Evolutionary conservation across 2,797 vertebrate genomes (phyloP), one percentile per base, ranked within the genome.

Genomic region (Microtus obscurus): DNA sequence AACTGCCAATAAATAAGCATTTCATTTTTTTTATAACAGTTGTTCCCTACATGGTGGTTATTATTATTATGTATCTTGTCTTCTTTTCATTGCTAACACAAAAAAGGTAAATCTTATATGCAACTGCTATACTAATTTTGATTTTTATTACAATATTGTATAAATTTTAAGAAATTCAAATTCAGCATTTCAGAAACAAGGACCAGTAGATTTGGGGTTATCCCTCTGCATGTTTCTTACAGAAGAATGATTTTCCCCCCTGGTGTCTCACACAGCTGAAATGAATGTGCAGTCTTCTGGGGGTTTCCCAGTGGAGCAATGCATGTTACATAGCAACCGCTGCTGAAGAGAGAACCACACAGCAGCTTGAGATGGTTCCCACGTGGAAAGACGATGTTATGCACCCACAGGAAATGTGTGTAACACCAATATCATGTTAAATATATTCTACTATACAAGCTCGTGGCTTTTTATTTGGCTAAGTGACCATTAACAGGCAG

Each of bases 291-390:
- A 92, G 25, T 97, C 96, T 98, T 97, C 96, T 82, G 77, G 85
- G 87, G 45, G 43, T 97, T 98, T 97, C 96, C 96, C 96, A 76
- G 4, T 91, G 96, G 97, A 94, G 94, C 73, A 77, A 90, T 88
- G 63, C 4, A 48, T 95, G 97, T 96, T 95, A 95, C 91, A 94
- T 1, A 95, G 96, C 91, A 98, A 97, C 96, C 96, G 97, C 97
- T 98, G 96, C 96, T 95, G 94, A 97, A 5, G 51, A 97, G 90
- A 79, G 92, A 80, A 25, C 61, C 93, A 65, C 80, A 96, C 88
- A 97, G 51, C 83, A 82, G 95, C 92, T 95, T 97, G 19, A 53
- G 87, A 40, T 92, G 97, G 96, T 92, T 81, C 19, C 9, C 65
- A 93, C 76, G 93, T 37, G 19, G 77, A 73, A 81, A 94, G 78